Evolutionary conservation across 2,888 invertebrate genomes (phyloP), one percentile per base, ranked within the genome.

Genomic region (Drosophila greeni): DNA sequence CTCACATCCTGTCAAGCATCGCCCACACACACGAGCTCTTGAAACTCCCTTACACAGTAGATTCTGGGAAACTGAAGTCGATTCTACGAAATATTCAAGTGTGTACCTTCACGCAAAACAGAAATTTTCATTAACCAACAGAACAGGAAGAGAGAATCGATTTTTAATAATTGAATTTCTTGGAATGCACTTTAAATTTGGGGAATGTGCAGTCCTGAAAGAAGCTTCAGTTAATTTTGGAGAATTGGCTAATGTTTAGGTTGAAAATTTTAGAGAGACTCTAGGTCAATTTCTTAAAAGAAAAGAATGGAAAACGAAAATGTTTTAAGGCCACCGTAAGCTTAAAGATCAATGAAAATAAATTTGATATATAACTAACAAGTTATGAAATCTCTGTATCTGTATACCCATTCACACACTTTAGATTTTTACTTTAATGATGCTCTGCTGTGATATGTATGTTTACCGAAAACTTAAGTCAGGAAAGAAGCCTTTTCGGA

Each of bases 381-480:
- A n/a, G n/a, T n/a, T n/a, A n/a, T n/a, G n/a, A n/a, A n/a, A n/a
- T n/a, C n/a, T n/a, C 33, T 42, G 36, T 39, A 37, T 14, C 37
- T 23, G 20, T 26, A 8, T 16, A 7, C 3, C 18, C 14, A n/a
- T 40, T 24, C 3, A 39, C 33, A 18, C 20, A 24, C 1, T 8
- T 18, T 7, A 9, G 12, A 39, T 55, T 23, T 49, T 16, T 60
- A 55, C 55, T 74, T 71, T 71, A 74, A 75, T 76, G 76, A 76
- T 47, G 14, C 9, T 31, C 14, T 20, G 4, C 18, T 20, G 12
- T 8, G 8, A 18, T 18, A 14, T 49, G 43, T 45, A 43, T 49
- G 43, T 52, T 68, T 66, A 74, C 39, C 72, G 82, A 80, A 82
- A 81, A 80, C 78, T 81, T 82, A 81, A 81, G 81, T 73, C 81